phyloP scores from a whole-genome alignment of 2,113 vertebrate genomes.

The Chaenocephalus aceratus region DNA sequence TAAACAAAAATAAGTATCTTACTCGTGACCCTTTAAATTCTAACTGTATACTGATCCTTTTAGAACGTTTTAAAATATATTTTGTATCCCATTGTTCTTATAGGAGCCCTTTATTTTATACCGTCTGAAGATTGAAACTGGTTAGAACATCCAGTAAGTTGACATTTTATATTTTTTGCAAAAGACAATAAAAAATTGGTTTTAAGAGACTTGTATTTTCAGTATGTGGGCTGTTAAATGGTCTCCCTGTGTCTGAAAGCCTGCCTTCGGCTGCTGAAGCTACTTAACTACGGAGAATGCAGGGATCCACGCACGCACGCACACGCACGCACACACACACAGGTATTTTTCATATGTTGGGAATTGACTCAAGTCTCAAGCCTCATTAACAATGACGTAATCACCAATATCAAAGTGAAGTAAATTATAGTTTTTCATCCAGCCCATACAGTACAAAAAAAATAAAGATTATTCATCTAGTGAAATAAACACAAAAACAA shows the following conservation, averaged over 20 bases:
- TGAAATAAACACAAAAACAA: neutral
- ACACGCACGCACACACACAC: slow-evolving; percentile 14
- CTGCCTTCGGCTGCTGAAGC: neutral
- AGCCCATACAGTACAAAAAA: neutral
- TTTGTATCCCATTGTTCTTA: neutral
- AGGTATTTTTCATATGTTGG: neutral
- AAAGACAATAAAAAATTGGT: neutral
- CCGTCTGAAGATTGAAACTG: slow-evolving; percentile 1
- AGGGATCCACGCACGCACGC: neutral
- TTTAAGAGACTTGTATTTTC: neutral
- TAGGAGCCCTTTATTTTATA: neutral
- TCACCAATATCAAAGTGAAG: neutral
- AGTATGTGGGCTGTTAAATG: neutral
- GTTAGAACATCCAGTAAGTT: neutral
- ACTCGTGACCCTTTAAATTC: neutral
- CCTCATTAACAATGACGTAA: neutral
- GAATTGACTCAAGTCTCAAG: neutral
- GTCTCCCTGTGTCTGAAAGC: neutral
- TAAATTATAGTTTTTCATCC: neutral
- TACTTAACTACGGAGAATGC: neutral
- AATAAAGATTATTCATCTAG: neutral
- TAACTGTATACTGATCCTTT: neutral
- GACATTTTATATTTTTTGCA: neutral
- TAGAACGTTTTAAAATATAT: neutral
- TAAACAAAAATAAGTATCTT: neutral